Base-by-base conservation (phyloP, 2,797 vertebrate genomes). In the Cottoperca gobio region DNA sequence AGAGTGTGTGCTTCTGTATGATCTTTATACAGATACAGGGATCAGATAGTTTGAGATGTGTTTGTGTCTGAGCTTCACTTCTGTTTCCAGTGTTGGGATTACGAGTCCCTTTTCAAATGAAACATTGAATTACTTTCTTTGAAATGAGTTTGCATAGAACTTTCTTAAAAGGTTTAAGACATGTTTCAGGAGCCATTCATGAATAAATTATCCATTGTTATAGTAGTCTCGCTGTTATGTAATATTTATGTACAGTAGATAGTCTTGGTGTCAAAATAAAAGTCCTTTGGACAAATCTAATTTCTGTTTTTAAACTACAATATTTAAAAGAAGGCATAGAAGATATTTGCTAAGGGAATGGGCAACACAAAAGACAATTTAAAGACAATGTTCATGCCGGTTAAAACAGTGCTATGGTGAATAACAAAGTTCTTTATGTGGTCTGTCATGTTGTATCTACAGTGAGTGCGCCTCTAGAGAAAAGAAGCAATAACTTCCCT, bases 101-200 rank as follows among this genome's bases (percentile, higher is more conserved):
- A 43, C 26, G 45, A 26, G 46, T 60, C 60, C 58, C 68, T 73
- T 81, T 62, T 79, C 55, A 79, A 88, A 86, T 85, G 35, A 87
- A 86, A 86, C 61, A 81, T 79, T 75, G 37, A 84, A 84, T 83
- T 78, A 3, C 46, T 76, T 73, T 84, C 69, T 88, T 85, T 88
- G 61, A 81, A 86, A 85, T 66, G 26, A 72, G 66, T 84, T 86
- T 87, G 48, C 60, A 40, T 55, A 9, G 69, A 50, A 73, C 68
- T 72, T 65, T 79, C 45, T 68, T 68, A 71, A 85, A 84, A 83
- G 68, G 78, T 46, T 82, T 58, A 19, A 74, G 68, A 79, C 66
- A 76, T 62, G 64, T 84, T 81, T 77, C 55, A 73, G 81, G 62
- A 81, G 70, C 70, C 57, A 8, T 26, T 71, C 64, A 77, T 85